phyloP scores from a whole-genome alignment of 2,797 vertebrate genomes.

The Botia almorhae region DNA sequence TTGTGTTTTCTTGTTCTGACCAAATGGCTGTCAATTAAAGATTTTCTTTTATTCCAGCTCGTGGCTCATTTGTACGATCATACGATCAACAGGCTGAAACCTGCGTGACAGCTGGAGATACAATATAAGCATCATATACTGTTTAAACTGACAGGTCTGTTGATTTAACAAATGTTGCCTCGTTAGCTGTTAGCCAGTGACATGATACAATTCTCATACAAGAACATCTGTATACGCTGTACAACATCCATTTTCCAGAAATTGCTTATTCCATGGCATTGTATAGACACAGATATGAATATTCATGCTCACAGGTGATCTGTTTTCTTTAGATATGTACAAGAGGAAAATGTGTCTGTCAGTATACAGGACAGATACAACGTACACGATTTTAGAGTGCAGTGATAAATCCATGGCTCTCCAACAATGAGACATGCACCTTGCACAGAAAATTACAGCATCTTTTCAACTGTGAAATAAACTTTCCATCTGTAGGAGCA shows the following conservation, averaged over 20 bases:
- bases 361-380: neutral
- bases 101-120: too few relatives aligned
- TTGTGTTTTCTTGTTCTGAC: too few relatives aligned
- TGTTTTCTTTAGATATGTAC: neutral
- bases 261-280: neutral
- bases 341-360: neutral
- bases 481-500: neutral
- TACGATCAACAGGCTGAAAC: too few relatives aligned
- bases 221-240: neutral
- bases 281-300: neutral
- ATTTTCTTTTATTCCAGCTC: too few relatives aligned
- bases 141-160: too few relatives aligned
- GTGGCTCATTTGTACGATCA: too few relatives aligned
- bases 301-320: neutral
- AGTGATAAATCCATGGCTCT: neutral
- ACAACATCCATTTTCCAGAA: neutral
- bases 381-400: neutral
- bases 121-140: too few relatives aligned
- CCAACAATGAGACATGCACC: neutral
- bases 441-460: neutral
- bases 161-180: neutral
- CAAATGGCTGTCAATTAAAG: too few relatives aligned
- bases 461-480: slow-evolving; percentile 29
- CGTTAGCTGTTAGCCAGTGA: neutral
- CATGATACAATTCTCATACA: neutral